A percentile compares a stretch with the other conserved stretches of the same genome.
Conservation (phyloP, 2,113 vertebrate genomes). For the Oryctolagus cuniculus region mOryCun1.1 NC_091443.1:107059501-107060000, state of each 20-base stretch:
- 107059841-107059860: neutral
- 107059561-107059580: neutral
- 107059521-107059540: neutral
- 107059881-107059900: neutral
- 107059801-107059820: neutral
- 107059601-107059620: neutral
- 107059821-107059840: neutral
- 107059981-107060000: neutral
- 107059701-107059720: too few relatives aligned
- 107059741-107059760: too few relatives aligned
- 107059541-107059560: neutral
- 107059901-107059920: neutral
- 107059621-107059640: neutral
- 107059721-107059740: too few relatives aligned
- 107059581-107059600: neutral
- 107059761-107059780: neutral
- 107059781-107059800: neutral
- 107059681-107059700: neutral
- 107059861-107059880: neutral
- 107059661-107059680: neutral
- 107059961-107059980: neutral
- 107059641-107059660: constrained; percentile 21
- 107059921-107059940: neutral
- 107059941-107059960: neutral
- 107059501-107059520: neutral